These are phyloP conservation scores for Chlamydotis undulata DNA, from an alignment of 2,113 vertebrate genomes.

Conservation along the genomic window DNA sequence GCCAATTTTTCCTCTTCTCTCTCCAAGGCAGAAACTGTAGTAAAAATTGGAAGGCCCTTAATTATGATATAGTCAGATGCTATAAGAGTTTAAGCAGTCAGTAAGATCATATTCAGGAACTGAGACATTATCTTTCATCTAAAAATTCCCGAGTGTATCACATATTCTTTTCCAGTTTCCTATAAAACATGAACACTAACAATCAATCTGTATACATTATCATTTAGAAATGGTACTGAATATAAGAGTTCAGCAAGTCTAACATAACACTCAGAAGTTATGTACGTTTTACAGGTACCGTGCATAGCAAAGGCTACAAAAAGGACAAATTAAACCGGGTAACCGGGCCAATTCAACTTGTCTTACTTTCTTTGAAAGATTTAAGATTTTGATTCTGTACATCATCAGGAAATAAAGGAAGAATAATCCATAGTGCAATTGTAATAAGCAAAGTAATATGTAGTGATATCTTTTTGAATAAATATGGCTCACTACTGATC, in stretches of 20 bases:
- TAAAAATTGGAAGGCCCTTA: conserved; percentile 35
- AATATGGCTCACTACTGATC: conserved; percentile 76
- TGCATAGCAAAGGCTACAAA: conserved; percentile 73
- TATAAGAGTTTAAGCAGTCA: conserved; percentile 46
- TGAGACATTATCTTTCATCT: conserved; percentile 10
- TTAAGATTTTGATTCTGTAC: conserved; percentile 73
- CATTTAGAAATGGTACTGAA: conserved; percentile 66
- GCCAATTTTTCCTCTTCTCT: conserved; percentile 4
- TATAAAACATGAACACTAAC: conserved; percentile 66
- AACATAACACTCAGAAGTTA: conserved; percentile 62
- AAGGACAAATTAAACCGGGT: conserved; percentile 65
- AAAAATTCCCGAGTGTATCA: conserved; percentile 36
- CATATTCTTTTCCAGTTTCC: conserved; percentile 65
- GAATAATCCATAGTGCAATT: conserved; percentile 76
- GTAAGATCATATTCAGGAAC: conserved; percentile 14
- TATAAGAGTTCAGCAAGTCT: conserved; percentile 52
- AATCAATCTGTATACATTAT: conserved; percentile 41
- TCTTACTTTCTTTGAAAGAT: conserved; percentile 59
- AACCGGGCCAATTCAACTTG: conserved; percentile 71
- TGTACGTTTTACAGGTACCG: conserved; percentile 64
- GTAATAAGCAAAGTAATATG: conserved; percentile 71
- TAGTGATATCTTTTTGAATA: conserved; percentile 70
- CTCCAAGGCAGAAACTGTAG: conserved; percentile 14
- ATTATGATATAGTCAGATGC: conserved; percentile 34
- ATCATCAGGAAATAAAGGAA: conserved; percentile 65